Percentiles rank a stretch among this genome's conserved stretches.
These are phyloP conservation scores for Muntiacus reevesi DNA, from an alignment of 2,113 vertebrate species.

Conservation along the genomic window DNA sequence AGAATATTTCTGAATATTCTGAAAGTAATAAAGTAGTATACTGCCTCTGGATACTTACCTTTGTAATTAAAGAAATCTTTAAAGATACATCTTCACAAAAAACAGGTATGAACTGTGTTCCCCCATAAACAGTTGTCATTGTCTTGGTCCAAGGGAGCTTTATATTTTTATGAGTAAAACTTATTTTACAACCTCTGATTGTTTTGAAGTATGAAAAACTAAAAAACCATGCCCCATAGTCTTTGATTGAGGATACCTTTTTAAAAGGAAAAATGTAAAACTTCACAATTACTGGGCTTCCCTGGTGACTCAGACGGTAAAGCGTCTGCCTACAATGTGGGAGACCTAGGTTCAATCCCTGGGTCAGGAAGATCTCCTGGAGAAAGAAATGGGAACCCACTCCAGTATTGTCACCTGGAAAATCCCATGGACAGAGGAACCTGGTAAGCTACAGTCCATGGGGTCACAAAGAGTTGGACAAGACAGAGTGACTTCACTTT, in stretches of 20 bases:
- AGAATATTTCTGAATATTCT: slow-evolving; percentile 74
- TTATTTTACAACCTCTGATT: not conserved
- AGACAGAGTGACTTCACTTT: not conserved
- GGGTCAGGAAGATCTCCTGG: not conserved
- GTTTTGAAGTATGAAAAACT: not conserved
- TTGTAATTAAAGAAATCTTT: slow-evolving; percentile 81
- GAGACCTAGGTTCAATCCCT: not conserved
- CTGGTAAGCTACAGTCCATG: not conserved
- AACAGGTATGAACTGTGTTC: slow-evolving; percentile 68
- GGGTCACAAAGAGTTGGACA: not conserved
- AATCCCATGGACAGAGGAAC: not conserved
- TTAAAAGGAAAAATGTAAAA: not conserved
- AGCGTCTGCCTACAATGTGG: not conserved
- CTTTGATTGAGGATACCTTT: not conserved
- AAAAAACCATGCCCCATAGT: rapidly evolving
- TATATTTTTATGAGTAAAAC: not conserved
- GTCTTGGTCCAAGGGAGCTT: slow-evolving; percentile 24
- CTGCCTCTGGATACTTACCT: slow-evolving; percentile 84
- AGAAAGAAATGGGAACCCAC: not conserved
- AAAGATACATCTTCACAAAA: slow-evolving; percentile 71
- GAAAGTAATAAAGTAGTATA: not conserved
- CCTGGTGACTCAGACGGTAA: not conserved
- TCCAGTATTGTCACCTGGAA: not conserved
- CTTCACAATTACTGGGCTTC: not conserved
- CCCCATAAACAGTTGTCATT: rapidly evolving